A percentile compares a stretch with the other conserved stretches of the same genome.
Conservation (phyloP, 2,113 vertebrate genomes). For the Reinhardtius hippoglossoides region DNA sequence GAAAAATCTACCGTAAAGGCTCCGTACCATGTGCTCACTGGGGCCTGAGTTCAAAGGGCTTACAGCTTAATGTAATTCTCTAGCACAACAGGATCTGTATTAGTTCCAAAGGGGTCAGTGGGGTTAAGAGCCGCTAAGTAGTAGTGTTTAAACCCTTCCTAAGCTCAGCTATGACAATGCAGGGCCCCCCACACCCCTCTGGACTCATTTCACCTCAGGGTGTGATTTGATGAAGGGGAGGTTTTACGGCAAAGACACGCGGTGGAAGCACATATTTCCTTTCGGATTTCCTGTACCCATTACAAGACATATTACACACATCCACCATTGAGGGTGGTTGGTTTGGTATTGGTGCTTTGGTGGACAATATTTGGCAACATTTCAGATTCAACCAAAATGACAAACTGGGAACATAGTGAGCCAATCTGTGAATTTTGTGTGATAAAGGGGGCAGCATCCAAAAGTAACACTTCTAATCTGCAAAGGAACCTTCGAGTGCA, state of each 20-base stretch:
- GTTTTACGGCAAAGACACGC: not conserved
- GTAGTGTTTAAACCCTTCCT: conserved; percentile 80
- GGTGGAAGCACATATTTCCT: conserved; percentile 7
- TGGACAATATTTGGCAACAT: not conserved
- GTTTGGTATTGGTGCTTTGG: not conserved
- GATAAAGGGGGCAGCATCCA: not conserved
- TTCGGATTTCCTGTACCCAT: not conserved
- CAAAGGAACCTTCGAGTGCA: not conserved
- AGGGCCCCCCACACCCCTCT: conserved; percentile 39
- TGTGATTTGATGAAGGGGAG: conserved; percentile 28
- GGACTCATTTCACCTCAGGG: conserved; percentile 64
- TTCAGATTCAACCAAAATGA: not conserved
- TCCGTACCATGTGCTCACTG: conserved; percentile 67
- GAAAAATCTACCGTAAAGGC: conserved; percentile 59
- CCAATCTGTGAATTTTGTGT: not conserved
- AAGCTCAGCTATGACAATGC: conserved; percentile 63
- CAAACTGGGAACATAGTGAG: not conserved
- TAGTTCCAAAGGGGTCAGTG: conserved; percentile 74
- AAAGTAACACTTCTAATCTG: not conserved
- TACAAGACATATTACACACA: not conserved
- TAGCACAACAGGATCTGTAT: conserved; percentile 81
- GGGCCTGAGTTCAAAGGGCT: conserved; percentile 66
- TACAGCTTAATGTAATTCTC: conserved; percentile 78
- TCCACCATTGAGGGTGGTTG: not conserved
- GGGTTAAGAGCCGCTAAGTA: conserved; percentile 80